phyloP scores from a whole-genome alignment of 2,113 vertebrate species.

The Oncorhynchus masou region DNA sequence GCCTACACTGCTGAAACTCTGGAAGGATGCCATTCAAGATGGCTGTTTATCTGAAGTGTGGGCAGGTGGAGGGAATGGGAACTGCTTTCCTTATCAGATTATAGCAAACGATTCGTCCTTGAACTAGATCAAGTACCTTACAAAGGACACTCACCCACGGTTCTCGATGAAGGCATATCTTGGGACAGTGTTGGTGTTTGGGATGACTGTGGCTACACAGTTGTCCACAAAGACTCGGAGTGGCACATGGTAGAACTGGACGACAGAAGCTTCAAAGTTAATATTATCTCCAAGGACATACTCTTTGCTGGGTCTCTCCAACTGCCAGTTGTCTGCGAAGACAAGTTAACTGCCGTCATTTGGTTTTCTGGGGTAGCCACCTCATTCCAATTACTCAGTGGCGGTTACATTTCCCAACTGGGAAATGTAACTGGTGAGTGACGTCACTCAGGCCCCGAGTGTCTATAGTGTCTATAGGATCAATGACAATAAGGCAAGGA shows the following conservation, averaged over 20 bases:
- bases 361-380: not conserved
- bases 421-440: too few species aligned
- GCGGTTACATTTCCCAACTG: too few species aligned
- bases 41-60: not conserved
- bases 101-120: too few species aligned
- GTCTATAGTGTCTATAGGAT: too few species aligned
- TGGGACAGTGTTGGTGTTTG: conserved; percentile 43
- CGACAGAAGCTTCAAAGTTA: conserved; percentile 54
- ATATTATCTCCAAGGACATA: conserved; percentile 58
- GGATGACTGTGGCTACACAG: conserved; percentile 56
- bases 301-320: conserved; percentile 14
- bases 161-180: conserved; percentile 62
- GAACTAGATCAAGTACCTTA: not conserved
- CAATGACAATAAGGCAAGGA: not conserved
- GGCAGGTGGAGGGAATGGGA: not conserved
- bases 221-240: conserved; percentile 60
- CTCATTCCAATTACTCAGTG: too few species aligned
- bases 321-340: conserved; percentile 45
- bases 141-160: conserved; percentile 46
- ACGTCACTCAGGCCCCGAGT: too few species aligned
- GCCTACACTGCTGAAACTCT: not conserved
- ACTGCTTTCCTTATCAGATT: too few species aligned
- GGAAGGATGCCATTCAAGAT: not conserved
- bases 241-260: conserved; percentile 52
- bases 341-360: not conserved